These are phyloP conservation scores for Sycobia sp. DNA, from an alignment of 1,140 invertebrate species.

Conservation along the genomic window DNA sequence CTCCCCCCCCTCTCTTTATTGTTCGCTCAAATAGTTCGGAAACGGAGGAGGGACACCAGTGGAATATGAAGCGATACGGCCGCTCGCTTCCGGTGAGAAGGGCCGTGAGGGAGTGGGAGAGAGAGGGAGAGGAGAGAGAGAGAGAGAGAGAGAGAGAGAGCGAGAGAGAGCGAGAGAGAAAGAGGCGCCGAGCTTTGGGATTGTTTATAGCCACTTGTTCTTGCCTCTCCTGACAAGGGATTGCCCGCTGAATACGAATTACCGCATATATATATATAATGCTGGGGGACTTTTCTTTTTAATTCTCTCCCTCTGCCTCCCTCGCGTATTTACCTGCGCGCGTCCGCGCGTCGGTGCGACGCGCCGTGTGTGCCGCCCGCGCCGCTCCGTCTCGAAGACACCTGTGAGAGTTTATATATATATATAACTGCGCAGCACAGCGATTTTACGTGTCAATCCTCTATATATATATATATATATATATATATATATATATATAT, in stretches of 20 bases:
- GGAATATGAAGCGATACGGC: conserved; percentile 17
- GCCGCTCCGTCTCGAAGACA: too few relatives aligned
- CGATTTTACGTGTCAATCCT: conserved; percentile 33
- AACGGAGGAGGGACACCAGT: background rate
- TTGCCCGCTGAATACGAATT: conserved; percentile 55
- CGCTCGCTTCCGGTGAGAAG: conserved; percentile 28
- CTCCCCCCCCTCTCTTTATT: too few relatives aligned
- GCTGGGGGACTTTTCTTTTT: conserved; percentile 24
- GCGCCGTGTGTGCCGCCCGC: too few relatives aligned
- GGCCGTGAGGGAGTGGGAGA: background rate
- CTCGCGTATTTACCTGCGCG: background rate
- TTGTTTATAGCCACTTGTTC: conserved; percentile 59
- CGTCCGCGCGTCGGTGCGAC: background rate
- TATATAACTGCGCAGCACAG: background rate
- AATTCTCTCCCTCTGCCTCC: conserved; percentile 34
- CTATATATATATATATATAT: too few relatives aligned
- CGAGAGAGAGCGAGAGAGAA: too few relatives aligned
- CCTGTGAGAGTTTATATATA: too few relatives aligned
- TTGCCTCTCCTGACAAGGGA: conserved; percentile 42
- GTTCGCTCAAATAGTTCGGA: conserved; percentile 8
- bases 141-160: too few relatives aligned
- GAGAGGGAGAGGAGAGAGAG: background rate
- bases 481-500: too few relatives aligned
- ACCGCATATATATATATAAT: too few relatives aligned
- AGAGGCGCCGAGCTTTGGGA: conserved; percentile 36